phyloP scores from a whole-genome alignment of 2,797 vertebrate genomes.

The Propithecus deckenii region DNA sequence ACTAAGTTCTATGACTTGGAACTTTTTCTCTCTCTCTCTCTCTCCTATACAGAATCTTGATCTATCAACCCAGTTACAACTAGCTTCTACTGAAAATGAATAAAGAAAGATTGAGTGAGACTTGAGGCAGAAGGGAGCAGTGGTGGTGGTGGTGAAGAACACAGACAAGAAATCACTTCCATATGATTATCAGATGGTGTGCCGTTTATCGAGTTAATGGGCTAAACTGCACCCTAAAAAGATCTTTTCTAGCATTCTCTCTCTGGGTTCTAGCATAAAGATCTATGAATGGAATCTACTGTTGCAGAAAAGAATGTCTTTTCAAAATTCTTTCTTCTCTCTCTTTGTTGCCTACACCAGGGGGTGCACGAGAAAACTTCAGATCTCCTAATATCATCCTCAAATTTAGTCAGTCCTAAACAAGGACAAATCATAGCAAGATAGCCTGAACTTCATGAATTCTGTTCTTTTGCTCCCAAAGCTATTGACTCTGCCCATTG shows the following conservation, averaged over 20 bases:
- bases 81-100: neutral
- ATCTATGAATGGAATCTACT: neutral
- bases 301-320: neutral
- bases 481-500: neutral
- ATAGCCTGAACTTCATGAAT: neutral
- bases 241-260: neutral
- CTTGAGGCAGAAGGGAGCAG: neutral
- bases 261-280: neutral
- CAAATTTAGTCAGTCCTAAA: neutral
- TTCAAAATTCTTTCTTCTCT: neutral
- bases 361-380: neutral
- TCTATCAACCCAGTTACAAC: conserved; percentile 32
- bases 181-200: neutral
- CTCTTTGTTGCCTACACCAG: neutral
- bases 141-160: neutral
- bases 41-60: conserved; percentile 52
- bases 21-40: neutral
- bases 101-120: neutral
- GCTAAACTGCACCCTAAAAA: neutral
- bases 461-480: neutral
- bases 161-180: neutral
- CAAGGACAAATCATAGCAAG: neutral
- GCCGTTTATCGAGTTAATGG: neutral
- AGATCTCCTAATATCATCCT: neutral
- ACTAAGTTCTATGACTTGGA: conserved; percentile 71